These are phyloP conservation scores for Pimpla rufipes DNA, from an alignment of 2,888 invertebrate genomes.

Conservation along the genomic window DNA sequence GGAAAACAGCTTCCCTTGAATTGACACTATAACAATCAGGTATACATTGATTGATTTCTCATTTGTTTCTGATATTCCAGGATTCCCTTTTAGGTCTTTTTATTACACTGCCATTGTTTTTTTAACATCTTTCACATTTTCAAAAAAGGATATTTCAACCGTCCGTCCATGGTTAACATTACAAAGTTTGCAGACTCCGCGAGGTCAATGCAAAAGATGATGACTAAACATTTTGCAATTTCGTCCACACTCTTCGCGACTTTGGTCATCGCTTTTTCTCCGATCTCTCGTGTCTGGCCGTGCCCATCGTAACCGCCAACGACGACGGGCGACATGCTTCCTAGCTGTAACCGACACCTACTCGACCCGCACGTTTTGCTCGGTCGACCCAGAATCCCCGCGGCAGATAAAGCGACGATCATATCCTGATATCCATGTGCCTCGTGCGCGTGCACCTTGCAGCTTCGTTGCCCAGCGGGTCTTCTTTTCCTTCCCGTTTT, in stretches of 20 bases:
- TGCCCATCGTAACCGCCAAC: slow-evolving; percentile 30
- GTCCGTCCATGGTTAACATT: no score
- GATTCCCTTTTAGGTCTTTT: not conserved
- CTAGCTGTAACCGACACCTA: slow-evolving; percentile 72
- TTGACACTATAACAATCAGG: no score
- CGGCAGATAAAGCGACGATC: slow-evolving; percentile 21
- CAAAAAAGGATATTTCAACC: not conserved
- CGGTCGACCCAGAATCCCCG: slow-evolving; percentile 65
- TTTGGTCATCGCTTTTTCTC: slow-evolving; percentile 24
- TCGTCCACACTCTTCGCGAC: not conserved
- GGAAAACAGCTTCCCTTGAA: no score
- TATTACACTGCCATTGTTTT: not conserved
- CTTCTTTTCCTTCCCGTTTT: not conserved
- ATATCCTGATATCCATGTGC: not conserved
- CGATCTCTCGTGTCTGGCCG: not conserved
- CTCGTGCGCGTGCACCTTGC: slow-evolving; percentile 14
- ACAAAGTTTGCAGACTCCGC: no score
- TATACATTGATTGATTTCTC: not conserved
- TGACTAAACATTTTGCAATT: not conserved
- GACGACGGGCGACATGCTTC: slow-evolving; percentile 61
- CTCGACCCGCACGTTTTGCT: slow-evolving; percentile 66
- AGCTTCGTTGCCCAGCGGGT: not conserved
- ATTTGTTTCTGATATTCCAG: not conserved
- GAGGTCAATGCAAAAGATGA: no score
- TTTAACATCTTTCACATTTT: not conserved